A percentile compares a stretch with the other conserved stretches of the same genome.
Evolutionary conservation across 92 coral and sea anemone genomes (phyloP).

Genomic region (Bergia puertoricense): DNA sequence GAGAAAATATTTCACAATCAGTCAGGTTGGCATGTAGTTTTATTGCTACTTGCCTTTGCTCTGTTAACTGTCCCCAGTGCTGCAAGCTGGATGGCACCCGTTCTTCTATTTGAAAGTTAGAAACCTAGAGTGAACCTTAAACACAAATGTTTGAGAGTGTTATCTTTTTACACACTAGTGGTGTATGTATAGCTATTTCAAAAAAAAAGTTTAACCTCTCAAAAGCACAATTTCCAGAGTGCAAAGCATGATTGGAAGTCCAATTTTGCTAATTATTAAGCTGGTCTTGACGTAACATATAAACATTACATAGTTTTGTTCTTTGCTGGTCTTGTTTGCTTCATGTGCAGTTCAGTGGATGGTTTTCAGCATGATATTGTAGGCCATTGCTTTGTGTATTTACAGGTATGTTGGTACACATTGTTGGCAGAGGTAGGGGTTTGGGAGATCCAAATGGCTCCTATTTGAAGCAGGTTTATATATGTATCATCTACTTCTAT

Average conservation of each 20-base stretch:
- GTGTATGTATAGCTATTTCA: no score
- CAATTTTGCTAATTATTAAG: no score
- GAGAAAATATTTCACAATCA: not conserved
- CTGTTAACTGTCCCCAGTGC: not conserved
- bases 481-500: not conserved
- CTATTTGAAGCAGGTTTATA: no score
- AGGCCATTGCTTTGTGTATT: not conserved
- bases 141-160: no score
- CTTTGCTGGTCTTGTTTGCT: no score
- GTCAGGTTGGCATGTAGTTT: not conserved
- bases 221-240: no score
- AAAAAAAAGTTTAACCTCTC: no score
- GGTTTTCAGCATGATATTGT: no score
- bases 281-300: not conserved
- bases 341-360: no score
- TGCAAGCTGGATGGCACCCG: not conserved
- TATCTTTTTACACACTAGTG: not conserved
- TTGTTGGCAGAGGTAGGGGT: no score
- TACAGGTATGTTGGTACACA: not conserved
- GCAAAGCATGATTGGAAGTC: no score
- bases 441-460: no score
- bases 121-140: not conserved
- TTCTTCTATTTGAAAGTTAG: not conserved
- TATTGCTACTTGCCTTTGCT: not conserved
- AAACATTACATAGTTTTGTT: not conserved